Percentiles rank a stretch among this genome's conserved stretches.
phyloP scores from a whole-genome alignment of 2,888 invertebrate species.

The Nebria salina region DNA sequence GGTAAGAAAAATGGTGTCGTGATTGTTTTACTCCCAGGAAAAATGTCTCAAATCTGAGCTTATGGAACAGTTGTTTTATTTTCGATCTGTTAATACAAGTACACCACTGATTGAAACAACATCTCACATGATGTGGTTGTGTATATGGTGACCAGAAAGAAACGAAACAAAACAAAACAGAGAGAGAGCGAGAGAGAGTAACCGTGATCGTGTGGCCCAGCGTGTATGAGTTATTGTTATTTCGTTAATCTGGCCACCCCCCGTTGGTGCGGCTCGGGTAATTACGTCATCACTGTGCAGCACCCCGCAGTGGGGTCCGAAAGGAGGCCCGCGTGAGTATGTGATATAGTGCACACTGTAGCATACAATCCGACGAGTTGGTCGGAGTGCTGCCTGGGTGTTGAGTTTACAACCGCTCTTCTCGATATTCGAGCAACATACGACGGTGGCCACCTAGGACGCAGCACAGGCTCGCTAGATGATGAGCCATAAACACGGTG shows the following conservation, averaged over 20 bases:
- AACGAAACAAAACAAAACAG: not conserved
- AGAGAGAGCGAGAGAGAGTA: not conserved
- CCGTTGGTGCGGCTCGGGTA: constrained; percentile 56
- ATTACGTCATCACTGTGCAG: constrained; percentile 59
- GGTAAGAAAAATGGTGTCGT: not conserved
- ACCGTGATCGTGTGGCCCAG: not conserved
- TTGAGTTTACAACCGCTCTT: constrained; percentile 23
- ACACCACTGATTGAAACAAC: not conserved
- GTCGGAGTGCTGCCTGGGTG: constrained; percentile 19
- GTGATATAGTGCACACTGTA: constrained; percentile 38
- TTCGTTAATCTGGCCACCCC: constrained; percentile 58
- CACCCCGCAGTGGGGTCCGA: constrained; percentile 45
- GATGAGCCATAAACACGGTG: constrained; percentile 42
- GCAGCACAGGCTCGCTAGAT: not conserved
- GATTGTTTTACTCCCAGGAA: not conserved
- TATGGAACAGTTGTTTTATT: not conserved
- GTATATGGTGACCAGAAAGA: not conserved
- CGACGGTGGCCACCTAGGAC: constrained; percentile 23
- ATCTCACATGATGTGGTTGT: not conserved
- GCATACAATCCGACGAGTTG: not conserved
- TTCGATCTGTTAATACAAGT: not conserved
- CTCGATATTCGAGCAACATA: not conserved
- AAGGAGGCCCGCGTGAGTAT: constrained; percentile 16
- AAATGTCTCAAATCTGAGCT: not conserved
- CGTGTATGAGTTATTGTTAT: constrained; percentile 58